Percentiles rank a stretch among this genome's conserved stretches.
Conservation (phyloP, 92 coral and sea anemone species). For the Diadumene lineata region DNA sequence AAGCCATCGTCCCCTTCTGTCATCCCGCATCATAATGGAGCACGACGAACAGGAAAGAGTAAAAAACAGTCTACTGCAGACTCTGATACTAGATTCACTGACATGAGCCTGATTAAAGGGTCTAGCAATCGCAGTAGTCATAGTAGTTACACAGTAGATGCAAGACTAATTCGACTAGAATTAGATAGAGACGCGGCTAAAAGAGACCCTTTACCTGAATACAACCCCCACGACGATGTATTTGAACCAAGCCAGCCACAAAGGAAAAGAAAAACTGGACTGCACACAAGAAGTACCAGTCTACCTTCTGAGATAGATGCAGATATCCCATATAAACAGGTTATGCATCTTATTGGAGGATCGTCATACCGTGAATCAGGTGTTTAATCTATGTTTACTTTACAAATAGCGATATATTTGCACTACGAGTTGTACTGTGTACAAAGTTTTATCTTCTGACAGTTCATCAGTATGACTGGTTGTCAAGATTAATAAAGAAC, state of each 20-base stretch:
- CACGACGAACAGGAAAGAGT: neutral
- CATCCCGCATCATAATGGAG: neutral
- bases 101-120: neutral
- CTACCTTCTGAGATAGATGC: neutral
- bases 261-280: neutral
- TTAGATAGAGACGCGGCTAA: slow-evolving; percentile 24
- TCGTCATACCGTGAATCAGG: slow-evolving; percentile 39
- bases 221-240: neutral
- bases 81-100: slow-evolving; percentile 21
- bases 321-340: slow-evolving; percentile 11
- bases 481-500: neutral
- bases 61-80: slow-evolving; percentile 9
- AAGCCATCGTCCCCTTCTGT: neutral
- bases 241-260: neutral
- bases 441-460: neutral
- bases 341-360: slow-evolving; percentile 17
- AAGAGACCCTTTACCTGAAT: slow-evolving; percentile 3
- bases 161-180: slow-evolving; percentile 19
- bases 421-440: neutral
- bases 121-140: slow-evolving; percentile 18
- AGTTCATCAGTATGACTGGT: neutral
- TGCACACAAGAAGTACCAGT: neutral
- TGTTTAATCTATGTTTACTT: slow-evolving; percentile 9
- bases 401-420: neutral
- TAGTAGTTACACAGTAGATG: neutral